Evolutionary conservation across 2,888 invertebrate species (phyloP).

Genomic region (Platerodrilus igneus): DNA sequence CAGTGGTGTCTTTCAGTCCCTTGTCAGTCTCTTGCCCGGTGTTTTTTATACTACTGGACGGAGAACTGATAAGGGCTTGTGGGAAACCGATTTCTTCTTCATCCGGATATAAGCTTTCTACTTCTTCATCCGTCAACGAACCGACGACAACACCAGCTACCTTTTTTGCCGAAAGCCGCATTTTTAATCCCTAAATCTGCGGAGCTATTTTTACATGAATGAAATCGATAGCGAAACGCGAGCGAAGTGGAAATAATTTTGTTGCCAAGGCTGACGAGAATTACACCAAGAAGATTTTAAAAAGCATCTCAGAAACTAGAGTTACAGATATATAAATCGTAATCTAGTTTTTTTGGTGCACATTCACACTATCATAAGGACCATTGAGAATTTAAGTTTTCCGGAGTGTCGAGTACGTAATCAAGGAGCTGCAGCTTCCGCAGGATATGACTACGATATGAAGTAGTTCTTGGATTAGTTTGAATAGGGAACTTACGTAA

Average conservation of each 20-base stretch:
- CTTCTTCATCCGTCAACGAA: conserved; percentile 21
- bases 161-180: no score
- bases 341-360: conserved; percentile 16
- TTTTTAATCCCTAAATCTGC: conserved; percentile 9
- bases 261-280: no score
- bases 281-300: conserved; percentile 1
- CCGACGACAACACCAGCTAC: conserved; percentile 11
- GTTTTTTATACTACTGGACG: conserved; percentile 86
- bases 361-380: no score
- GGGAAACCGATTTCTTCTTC: conserved; percentile 54
- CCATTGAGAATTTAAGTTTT: no score
- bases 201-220: conserved; percentile 17
- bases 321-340: conserved; percentile 9
- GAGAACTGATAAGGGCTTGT: conserved; percentile 98
- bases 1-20: conserved; percentile 60
- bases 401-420: no score
- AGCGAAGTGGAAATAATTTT: conserved; percentile 14
- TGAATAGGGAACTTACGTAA: no score
- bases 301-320: conserved; percentile 14
- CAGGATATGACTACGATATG: no score
- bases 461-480: no score
- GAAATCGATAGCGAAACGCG: conserved; percentile 14
- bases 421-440: no score
- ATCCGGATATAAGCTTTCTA: conserved; percentile 11
- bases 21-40: conserved; percentile 96